A percentile compares a stretch with the other conserved stretches of the same genome.
These are phyloP conservation scores for Grus americana DNA, from an alignment of 2,113 vertebrate genomes.

Conservation along the genomic window DNA sequence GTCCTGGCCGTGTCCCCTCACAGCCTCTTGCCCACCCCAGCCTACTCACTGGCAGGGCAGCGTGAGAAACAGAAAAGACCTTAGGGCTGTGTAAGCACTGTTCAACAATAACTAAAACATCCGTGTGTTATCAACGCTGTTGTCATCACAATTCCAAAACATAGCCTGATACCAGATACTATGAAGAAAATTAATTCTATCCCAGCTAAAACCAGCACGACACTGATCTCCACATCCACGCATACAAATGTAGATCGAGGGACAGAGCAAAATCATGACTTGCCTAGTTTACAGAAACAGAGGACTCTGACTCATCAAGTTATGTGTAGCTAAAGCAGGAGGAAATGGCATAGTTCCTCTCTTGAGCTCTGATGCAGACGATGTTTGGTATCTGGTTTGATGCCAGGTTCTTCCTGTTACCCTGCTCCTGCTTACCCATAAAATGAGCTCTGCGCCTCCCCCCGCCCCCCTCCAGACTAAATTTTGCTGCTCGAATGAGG, in stretches of 20 bases:
- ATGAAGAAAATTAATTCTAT: not conserved
- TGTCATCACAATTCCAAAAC: not conserved
- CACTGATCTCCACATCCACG: not conserved
- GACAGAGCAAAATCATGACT: not conserved
- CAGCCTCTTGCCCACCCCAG: not conserved
- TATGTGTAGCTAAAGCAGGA: not conserved
- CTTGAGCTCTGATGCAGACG: not conserved
- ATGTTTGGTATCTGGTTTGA: not conserved
- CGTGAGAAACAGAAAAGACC: not conserved
- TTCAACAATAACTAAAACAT: not conserved
- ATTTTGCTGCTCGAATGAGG: not conserved
- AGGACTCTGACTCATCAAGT: not conserved
- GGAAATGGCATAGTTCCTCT: not conserved
- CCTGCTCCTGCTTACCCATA: not conserved
- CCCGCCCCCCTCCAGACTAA: not conserved
- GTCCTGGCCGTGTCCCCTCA: not conserved
- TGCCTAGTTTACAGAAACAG: not conserved
- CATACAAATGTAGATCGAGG: rapidly evolving
- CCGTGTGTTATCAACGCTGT: not conserved
- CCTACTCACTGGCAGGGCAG: not conserved
- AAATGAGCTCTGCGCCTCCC: not conserved
- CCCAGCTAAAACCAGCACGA: not conserved
- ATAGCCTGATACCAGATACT: not conserved
- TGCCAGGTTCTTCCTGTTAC: not conserved
- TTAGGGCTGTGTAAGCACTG: not conserved